Conservation (phyloP, 2,797 vertebrate genomes). For the Labroides dimidiatus region DNA sequence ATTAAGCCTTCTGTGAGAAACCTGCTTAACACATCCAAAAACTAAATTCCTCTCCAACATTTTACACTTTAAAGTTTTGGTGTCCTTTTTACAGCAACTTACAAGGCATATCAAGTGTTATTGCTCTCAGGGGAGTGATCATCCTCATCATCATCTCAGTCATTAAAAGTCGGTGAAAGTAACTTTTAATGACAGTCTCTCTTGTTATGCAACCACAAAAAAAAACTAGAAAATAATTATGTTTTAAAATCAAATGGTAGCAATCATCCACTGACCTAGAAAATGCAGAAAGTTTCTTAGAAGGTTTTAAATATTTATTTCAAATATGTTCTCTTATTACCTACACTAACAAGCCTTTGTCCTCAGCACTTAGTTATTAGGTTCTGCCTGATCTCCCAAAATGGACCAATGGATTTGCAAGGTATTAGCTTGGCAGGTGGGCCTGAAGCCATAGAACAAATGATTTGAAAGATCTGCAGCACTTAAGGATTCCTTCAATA, state of each 20-base stretch:
- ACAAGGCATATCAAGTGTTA: conserved; percentile 58
- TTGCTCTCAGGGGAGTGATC: conserved; percentile 48
- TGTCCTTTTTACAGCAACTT: conserved; percentile 36
- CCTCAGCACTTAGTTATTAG: conserved; percentile 33
- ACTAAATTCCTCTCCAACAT: conserved; percentile 33
- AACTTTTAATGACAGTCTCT: conserved; percentile 72
- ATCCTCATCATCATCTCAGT: conserved; percentile 58
- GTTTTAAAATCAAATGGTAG: conserved; percentile 51
- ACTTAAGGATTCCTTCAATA: conserved; percentile 40
- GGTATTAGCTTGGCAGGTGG: conserved; percentile 41
- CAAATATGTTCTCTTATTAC: conserved; percentile 41
- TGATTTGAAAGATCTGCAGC: conserved; percentile 66
- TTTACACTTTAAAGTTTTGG: conserved; percentile 45
- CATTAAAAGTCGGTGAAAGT: conserved; percentile 76
- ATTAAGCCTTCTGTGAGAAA: conserved; percentile 20
- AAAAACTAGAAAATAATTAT: conserved; percentile 60
- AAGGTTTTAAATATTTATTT: conserved; percentile 59
- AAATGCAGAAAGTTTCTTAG: conserved; percentile 52
- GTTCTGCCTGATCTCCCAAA: conserved; percentile 39
- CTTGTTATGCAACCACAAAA: conserved; percentile 67
- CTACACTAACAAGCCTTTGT: conserved; percentile 32
- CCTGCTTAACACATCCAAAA: conserved; percentile 1
- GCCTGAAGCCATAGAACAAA: conserved; percentile 63
- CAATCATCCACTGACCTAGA: conserved; percentile 68
- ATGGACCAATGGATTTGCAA: conserved; percentile 51